Evolutionary conservation across 2,797 vertebrate species (phyloP).

Genomic region (Notolabrus celidotus): DNA sequence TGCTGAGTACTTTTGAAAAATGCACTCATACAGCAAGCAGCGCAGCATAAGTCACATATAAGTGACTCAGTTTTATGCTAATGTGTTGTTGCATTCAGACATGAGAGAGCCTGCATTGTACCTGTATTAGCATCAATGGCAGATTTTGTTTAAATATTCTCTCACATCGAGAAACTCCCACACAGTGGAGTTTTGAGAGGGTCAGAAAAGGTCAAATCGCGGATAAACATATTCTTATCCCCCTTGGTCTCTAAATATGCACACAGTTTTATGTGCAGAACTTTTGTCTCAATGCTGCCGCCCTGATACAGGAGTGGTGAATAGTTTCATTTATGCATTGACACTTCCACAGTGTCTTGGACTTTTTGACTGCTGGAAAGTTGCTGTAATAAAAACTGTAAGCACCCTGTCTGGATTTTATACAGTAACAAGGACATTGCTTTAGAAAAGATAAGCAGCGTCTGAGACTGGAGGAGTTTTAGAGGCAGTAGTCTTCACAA

Average conservation of each 20-base stretch:
- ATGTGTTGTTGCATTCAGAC: background rate
- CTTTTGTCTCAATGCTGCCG: background rate
- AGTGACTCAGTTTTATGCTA: constrained; percentile 1
- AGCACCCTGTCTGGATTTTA: background rate
- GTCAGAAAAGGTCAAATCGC: constrained; percentile 13
- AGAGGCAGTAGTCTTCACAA: too few species aligned
- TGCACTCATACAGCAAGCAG: background rate
- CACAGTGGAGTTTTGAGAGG: background rate
- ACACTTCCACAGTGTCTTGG: background rate
- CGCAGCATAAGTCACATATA: constrained; percentile 6
- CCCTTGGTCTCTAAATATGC: background rate
- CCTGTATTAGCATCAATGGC: background rate
- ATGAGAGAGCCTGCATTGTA: background rate
- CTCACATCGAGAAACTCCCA: background rate
- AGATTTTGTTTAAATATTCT: background rate
- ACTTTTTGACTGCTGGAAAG: background rate
- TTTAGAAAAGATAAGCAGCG: background rate
- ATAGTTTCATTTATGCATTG: background rate
- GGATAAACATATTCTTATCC: background rate
- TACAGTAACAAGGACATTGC: background rate
- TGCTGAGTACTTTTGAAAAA: background rate
- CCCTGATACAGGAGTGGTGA: background rate
- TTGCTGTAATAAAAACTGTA: background rate
- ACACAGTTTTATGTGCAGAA: background rate
- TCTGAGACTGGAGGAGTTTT: background rate